Base-by-base conservation (phyloP, 2,113 vertebrate species). In the Struthidea cinerea region DNA sequence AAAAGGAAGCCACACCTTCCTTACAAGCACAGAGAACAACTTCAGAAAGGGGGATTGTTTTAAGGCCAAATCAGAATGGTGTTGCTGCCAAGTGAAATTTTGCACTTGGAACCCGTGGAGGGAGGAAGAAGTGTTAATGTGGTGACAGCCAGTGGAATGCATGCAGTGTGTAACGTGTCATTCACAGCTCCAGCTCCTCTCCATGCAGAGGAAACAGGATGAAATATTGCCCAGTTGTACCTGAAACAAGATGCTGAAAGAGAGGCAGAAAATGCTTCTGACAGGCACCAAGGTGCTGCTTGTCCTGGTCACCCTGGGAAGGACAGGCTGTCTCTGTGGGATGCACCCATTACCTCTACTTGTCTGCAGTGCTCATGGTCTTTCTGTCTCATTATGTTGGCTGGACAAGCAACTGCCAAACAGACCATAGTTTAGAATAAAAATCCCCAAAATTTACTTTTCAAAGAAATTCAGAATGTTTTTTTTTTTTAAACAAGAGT, bases 111-210 rank as follows among this genome's bases (percentile, higher is more conserved):
- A 23, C 35, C 65, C 35, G 50, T 70, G 69, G 35, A 88, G 59
- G 71, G 79, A 78, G 92, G 64, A 73, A 94, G 68, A 44, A 84
- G 69, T 87, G 83, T 87, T 95, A 96, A 93, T 89, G 90, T 84
- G 93, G 3, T 63, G 92, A 81, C 73, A 91, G 75, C 47, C 88
- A 92, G 82, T 44, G 76, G 88, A 94, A 56, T 84, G 81, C 20
- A 1, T 5, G 2, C 49, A 26, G n/a, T 2, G 3, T 64, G 27
- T n/a, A 53, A 65, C n/a, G 61, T 61, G 57, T 52, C 13, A 1
- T 70, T 93, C 64, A 35, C 67, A 81, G 68, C 82, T 87, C 75
- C 50, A 77, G 53, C 71, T 83, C 46, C 42, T 44, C 41, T 89
- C 50, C 9, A 1, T 46, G 84, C 53, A 67, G 52, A 47, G 63